Evolutionary conservation across 2,797 vertebrate genomes (phyloP), one percentile per base, ranked within the genome.

Genomic region (Philypnodon macrostomus): DNA sequence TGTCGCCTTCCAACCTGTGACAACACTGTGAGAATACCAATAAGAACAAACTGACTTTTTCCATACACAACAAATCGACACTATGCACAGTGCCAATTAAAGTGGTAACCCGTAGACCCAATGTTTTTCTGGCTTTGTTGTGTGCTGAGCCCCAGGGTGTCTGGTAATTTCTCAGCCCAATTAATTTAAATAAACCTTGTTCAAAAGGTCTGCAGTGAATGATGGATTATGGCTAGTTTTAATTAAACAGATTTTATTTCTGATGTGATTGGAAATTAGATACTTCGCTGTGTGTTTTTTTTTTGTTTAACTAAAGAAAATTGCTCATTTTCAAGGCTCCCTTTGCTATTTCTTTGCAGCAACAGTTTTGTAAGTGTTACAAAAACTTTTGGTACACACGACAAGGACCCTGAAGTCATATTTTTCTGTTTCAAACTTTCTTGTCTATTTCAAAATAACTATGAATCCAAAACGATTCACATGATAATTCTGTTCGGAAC

Each of bases 161-260:
- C 64, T 36, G n/a, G 37, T 67, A 40, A 74, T 73, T 76, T 55
- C 67, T 73, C 52, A 66, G 40, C 55, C 62, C 63, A 74, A 68
- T 81, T 73, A 65, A 70, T 77, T 72, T 63, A 29, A 68, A 56
- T 69, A 75, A 75, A 81, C 53, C 58, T 78, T 71, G 12, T 63
- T 65, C 48, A 30, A 86, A 86, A 87, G 84, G 77, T 82, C 84
- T 81, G 62, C 53, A 48, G 54, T 53, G 66, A 81, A 59, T 82
- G 75, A 83, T 75, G 55, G 70, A 85, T 85, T 75, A 70, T 67
- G 36, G 44, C 45, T 60, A 39, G 32, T 75, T 78, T 60, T 76
- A 73, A 84, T 76, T 75, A 67, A 14, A 46, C 15, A 14, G 32
- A 45, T 42, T 63, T 53, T 35, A 32, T 31, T 32, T 53, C 16